Conservation (phyloP, 2,113 vertebrate species). For the Rostratula benghalensis region DNA sequence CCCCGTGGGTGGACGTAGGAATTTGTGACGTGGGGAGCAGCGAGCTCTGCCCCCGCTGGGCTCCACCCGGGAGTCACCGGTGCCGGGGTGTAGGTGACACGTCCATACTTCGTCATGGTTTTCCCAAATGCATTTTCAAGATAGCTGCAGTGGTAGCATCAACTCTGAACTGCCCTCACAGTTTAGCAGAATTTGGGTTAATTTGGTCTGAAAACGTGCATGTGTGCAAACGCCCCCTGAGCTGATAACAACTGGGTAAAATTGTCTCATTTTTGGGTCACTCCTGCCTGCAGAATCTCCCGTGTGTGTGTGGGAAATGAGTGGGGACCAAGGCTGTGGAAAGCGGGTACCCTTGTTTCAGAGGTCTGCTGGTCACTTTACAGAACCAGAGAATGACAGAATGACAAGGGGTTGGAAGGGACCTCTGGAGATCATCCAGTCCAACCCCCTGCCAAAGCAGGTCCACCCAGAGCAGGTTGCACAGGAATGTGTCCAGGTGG, state of each 20-base stretch:
- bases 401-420: no score
- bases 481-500: no score
- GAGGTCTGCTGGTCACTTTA: fast-evolving
- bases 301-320: not conserved
- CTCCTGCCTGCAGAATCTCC: not conserved
- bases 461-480: no score
- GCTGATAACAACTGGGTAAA: not conserved
- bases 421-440: no score
- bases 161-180: fast-evolving
- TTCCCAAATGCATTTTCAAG: not conserved
- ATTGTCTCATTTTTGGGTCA: fast-evolving
- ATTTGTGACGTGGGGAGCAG: fast-evolving
- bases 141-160: not conserved
- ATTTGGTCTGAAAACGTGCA: not conserved
- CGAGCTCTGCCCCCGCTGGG: fast-evolving
- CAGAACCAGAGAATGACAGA: no score
- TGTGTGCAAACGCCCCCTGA: fast-evolving
- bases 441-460: no score
- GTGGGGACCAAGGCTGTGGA: not conserved
- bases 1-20: fast-evolving
- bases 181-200: not conserved
- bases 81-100: fast-evolving
- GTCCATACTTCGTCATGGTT: fast-evolving
- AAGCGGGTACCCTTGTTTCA: fast-evolving
- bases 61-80: fast-evolving